Base-by-base conservation (phyloP, 35 echinoderm and acorn worm genomes). In the Acanthaster planci region DNA sequence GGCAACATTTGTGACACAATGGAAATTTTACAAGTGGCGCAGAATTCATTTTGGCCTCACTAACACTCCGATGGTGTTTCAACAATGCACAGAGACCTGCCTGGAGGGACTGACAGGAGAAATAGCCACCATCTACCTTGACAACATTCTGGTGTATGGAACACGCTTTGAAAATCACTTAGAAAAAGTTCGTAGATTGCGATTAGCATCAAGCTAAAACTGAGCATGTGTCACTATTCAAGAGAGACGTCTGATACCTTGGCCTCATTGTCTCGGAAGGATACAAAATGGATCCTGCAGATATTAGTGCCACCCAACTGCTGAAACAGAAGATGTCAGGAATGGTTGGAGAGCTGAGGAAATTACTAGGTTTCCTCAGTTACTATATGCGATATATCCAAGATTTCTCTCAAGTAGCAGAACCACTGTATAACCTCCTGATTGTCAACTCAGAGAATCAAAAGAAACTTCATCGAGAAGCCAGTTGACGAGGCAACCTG, bases 1-100 rank as follows among this genome's bases (percentile, higher is more conserved):
- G 40, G 84, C 78, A 26, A 58, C 78, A 2, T 75, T 82, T 44
- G 53, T 59, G 16, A 77, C 56, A 37, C 39, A 79, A 55, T 14
- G 40, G 2, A 5, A 34, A 77, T 0, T 90, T 2, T 90, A 75
- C 26, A 35, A 90, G 40, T 84, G 40, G 16, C 75, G 19, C 23
- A 34, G 80, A 60, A 90, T 90, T 36, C 87, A 79, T 6, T 85
- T 90, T 76, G 87, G 80, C 14, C 55, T 90, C 27, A 18, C 12
- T 21, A 90, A 90, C 36, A 64, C 87, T 29, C 56, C 79, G 17
- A 60, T 60, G 1, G 40, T 57, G n/a, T 90, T 90, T 59, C 55
- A 76, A 29, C 2, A 81, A 16, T 76, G 26, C 21, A 90, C 84
- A 68, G 56, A 85, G 15, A 50, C 21, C 21, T 67, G 26, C 38